A percentile compares a stretch with the other conserved stretches of the same genome.
phyloP scores from a whole-genome alignment of 1,140 invertebrate species.

The Euschistus heros region DNA sequence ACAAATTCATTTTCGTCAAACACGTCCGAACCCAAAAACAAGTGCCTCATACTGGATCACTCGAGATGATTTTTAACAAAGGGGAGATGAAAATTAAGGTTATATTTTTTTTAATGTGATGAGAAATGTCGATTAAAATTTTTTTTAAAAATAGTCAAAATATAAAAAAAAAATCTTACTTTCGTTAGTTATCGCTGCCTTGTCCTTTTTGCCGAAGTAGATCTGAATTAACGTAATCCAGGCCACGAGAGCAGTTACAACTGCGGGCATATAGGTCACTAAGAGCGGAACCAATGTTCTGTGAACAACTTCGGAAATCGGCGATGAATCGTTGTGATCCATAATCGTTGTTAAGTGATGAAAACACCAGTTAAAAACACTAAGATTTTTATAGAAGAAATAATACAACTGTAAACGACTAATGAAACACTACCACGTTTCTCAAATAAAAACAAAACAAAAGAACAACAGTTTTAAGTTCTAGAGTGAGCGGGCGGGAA shows the following conservation, averaged over 20 bases:
- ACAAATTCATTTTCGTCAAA: conserved; percentile 1
- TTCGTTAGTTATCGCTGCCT: neutral
- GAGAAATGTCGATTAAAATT: too few species aligned
- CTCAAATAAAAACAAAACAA: neutral
- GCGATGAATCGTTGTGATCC: neutral
- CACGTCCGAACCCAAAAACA: neutral
- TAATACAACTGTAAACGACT: neutral
- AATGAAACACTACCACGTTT: neutral
- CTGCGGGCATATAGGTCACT: conserved; percentile 14
- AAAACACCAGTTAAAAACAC: neutral
- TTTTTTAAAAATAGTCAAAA: neutral
- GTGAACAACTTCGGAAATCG: conserved; percentile 9
- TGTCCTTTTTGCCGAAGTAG: conserved; percentile 10
- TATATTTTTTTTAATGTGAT: too few species aligned
- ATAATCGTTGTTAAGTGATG: neutral
- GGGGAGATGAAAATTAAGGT: too few species aligned
- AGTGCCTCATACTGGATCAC: neutral
- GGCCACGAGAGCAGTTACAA: conserved; percentile 8
- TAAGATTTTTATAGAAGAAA: neutral
- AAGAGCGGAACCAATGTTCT: conserved; percentile 10
- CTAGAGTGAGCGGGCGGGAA: conserved; percentile 16
- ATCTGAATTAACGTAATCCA: conserved; percentile 16
- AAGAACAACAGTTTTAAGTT: conserved; percentile 9
- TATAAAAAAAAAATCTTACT: conserved; percentile 2
- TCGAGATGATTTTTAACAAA: too few species aligned